A percentile compares a stretch with the other conserved stretches of the same genome.
phyloP scores from a whole-genome alignment of 2,113 vertebrate genomes.

The Syngnathus scovelli region DNA sequence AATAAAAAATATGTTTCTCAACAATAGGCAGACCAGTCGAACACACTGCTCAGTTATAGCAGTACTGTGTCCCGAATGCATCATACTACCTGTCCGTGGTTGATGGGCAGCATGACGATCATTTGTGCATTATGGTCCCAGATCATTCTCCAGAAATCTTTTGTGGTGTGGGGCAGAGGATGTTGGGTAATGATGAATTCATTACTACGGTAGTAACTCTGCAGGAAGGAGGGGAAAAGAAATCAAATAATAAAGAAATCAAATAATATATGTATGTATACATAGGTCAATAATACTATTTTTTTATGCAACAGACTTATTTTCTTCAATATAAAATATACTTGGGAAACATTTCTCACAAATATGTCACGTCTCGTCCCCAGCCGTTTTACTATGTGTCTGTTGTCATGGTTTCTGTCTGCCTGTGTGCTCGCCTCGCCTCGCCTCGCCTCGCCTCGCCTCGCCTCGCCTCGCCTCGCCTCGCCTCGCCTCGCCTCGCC shows the following conservation, averaged over 20 bases:
- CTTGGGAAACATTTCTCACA: too few species aligned
- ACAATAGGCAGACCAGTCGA: not conserved
- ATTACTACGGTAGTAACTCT: slow-evolving; percentile 92
- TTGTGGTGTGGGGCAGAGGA: slow-evolving; percentile 90
- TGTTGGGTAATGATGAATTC: slow-evolving; percentile 97
- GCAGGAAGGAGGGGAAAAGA: slow-evolving; percentile 1
- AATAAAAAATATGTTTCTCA: not conserved
- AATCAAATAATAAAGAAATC: not conserved
- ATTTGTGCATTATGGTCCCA: slow-evolving; percentile 97
- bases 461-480: too few species aligned
- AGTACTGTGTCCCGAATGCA: slow-evolving; percentile 3
- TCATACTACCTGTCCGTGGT: slow-evolving; percentile 82
- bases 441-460: too few species aligned
- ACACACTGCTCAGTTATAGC: not conserved
- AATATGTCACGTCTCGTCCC: too few species aligned
- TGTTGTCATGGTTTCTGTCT: too few species aligned
- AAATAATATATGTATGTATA: not conserved
- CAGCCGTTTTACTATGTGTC: too few species aligned
- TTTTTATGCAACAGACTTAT: too few species aligned
- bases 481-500: too few species aligned
- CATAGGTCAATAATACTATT: not conserved
- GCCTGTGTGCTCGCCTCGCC: too few species aligned
- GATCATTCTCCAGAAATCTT: slow-evolving; percentile 98
- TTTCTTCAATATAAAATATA: too few species aligned
- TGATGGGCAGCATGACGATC: slow-evolving; percentile 93